phyloP scores from a whole-genome alignment of 1,140 invertebrate genomes.

The Panagrolaimus sp. region DNA sequence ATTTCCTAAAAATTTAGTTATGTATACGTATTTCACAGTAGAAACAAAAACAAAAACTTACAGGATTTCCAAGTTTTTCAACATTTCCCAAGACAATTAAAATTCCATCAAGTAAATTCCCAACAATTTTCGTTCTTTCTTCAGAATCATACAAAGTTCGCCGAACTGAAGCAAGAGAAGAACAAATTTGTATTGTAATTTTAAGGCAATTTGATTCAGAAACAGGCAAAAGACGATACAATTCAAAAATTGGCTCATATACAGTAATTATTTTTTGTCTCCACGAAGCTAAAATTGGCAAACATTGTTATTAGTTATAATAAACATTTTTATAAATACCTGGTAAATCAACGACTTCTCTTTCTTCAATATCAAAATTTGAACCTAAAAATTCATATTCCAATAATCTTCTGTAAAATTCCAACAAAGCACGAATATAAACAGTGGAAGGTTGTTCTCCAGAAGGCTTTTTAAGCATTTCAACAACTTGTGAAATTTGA shows the following conservation, averaged over 20 bases:
- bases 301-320: neutral
- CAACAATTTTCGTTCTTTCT: neutral
- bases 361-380: constrained; percentile 3
- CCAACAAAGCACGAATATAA: neutral
- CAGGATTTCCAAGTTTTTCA: neutral
- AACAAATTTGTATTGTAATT: neutral
- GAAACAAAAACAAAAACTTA: neutral
- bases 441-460: neutral
- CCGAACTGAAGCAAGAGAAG: neutral
- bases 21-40: too few species aligned
- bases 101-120: neutral
- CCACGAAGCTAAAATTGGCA: neutral
- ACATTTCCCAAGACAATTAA: neutral
- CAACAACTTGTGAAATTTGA: neutral
- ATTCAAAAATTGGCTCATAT: neutral
- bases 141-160: neutral
- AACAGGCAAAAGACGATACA: neutral
- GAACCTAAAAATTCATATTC: constrained; percentile 3
- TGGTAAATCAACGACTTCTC: constrained; percentile 8
- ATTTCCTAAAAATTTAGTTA: neutral
- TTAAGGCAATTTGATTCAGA: neutral
- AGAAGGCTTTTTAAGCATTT: neutral
- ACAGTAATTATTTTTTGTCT: neutral
- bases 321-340: neutral
- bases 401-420: neutral